Evolutionary conservation across 2,888 invertebrate species (phyloP).

Genomic region (Notodonta dromedarius): DNA sequence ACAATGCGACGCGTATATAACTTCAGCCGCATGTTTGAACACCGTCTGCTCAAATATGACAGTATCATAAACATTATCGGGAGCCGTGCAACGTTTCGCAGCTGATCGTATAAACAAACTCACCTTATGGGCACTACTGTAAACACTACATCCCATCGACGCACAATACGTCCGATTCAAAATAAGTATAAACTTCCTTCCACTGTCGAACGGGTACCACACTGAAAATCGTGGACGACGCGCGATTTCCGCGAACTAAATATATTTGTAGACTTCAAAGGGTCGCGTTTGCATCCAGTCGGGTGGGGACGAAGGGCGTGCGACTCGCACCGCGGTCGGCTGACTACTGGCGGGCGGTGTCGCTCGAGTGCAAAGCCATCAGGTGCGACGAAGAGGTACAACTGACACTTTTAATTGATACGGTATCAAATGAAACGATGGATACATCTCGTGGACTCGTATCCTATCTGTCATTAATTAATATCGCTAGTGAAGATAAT

Average conservation of each 20-base stretch:
- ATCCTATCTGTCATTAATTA: conserved; percentile 33
- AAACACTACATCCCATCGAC: conserved; percentile 63
- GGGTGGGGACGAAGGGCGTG: conserved; percentile 64
- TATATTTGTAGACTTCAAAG: conserved; percentile 68
- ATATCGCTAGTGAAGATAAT: conserved; percentile 9
- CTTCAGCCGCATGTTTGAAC: conserved; percentile 26
- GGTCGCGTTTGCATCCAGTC: conserved; percentile 52
- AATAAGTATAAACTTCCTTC: conserved; percentile 55
- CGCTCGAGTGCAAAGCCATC: conserved; percentile 53
- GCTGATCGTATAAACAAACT: conserved; percentile 75
- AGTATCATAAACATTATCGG: conserved; percentile 36
- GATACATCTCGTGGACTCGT: conserved; percentile 30
- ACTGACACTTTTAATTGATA: conserved; percentile 58
- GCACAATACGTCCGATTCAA: conserved; percentile 53
- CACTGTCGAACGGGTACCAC: conserved; percentile 43
- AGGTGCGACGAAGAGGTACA: conserved; percentile 57
- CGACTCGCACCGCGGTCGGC: conserved; percentile 62
- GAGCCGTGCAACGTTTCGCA: conserved; percentile 44
- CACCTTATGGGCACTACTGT: conserved; percentile 59
- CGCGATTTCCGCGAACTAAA: conserved; percentile 70
- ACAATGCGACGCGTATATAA: conserved; percentile 18
- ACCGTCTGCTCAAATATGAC: conserved; percentile 27
- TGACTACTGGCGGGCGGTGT: conserved; percentile 59
- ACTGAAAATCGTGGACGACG: conserved; percentile 48
- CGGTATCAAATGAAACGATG: conserved; percentile 45